Evolutionary conservation across 2,113 vertebrate species (phyloP).

Genomic region (Malurus alboscapulatus): DNA sequence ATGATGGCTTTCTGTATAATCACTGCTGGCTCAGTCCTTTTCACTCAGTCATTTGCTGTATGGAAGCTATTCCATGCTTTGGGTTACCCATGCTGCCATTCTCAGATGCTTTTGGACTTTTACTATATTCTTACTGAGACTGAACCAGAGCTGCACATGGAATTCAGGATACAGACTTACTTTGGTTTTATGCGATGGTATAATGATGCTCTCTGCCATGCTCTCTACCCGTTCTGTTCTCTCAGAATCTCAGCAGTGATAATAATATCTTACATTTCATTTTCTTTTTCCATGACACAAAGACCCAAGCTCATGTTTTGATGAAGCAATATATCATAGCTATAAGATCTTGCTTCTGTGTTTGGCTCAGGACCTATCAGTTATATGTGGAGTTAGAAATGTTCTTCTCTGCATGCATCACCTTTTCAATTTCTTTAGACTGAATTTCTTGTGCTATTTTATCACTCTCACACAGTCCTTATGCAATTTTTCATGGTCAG

Average conservation of each 20-base stretch:
- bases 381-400: conserved; percentile 23
- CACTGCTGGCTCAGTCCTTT: not conserved
- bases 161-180: not conserved
- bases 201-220: not conserved
- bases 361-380: not conserved
- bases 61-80: not conserved
- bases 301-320: conserved; percentile 1
- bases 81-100: not conserved
- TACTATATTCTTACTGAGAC: not conserved
- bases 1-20: not conserved
- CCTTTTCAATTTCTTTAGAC: conserved; percentile 11
- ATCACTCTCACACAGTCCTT: not conserved
- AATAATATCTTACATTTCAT: not conserved
- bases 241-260: not conserved
- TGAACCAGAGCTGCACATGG: not conserved
- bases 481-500: conserved; percentile 11
- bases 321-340: not conserved
- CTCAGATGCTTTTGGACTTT: not conserved
- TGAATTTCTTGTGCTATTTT: conserved; percentile 24
- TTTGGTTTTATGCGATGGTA: not conserved
- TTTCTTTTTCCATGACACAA: not conserved
- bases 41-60: not conserved
- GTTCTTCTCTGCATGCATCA: not conserved
- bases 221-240: not conserved
- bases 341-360: not conserved